Evolutionary conservation across 2,797 vertebrate species (phyloP), one percentile per base, ranked within the genome.

Genomic region (Eidolon dupreanum): DNA sequence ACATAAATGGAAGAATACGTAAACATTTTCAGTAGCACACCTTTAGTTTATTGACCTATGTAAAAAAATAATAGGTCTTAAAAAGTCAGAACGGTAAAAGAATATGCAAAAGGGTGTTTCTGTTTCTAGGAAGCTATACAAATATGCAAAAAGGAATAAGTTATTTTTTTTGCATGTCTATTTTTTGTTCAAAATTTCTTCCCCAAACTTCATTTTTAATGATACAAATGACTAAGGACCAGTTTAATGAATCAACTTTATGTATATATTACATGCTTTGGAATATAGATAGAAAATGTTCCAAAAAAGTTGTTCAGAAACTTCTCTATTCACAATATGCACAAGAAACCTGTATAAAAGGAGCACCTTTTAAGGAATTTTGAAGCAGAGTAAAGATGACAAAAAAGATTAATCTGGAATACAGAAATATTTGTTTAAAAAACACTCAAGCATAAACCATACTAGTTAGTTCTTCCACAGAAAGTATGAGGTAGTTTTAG

Each of bases 211-310:
- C 51, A 36, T 98, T 98, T 98, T 98, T 98, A 99, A 98, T 99
- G 98, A 98, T 99, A 99, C 99, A 99, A 99, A 99, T 98, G 79
- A 99, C 99, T 99, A 99, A 99, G 99, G 99, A 99, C 99, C 99
- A 99, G 99, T 99, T 99, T 99, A 99, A 99, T 99, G 99, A 99
- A 99, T 98, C 98, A 98, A 98, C 98, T 98, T 97, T 98, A 98
- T 98, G 98, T 99, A 99, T 99, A 99, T 99, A 99, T 99, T 99
- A 99, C 99, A 99, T 99, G 99, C 99, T 99, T 99, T 98, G 98
- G 98, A 97, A 97, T 98, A 98, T 90, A 98, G 97, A 98, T 98
- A 98, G 98, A 99, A 98, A 99, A 98, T 5, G 95, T 98, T 59
- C 97, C 99, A 98, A 99, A 98, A 99, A 98, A 93, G 95, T 96